These are phyloP conservation scores for Aradus depressus DNA, from an alignment of 2,888 invertebrate species.

Conservation along the genomic window DNA sequence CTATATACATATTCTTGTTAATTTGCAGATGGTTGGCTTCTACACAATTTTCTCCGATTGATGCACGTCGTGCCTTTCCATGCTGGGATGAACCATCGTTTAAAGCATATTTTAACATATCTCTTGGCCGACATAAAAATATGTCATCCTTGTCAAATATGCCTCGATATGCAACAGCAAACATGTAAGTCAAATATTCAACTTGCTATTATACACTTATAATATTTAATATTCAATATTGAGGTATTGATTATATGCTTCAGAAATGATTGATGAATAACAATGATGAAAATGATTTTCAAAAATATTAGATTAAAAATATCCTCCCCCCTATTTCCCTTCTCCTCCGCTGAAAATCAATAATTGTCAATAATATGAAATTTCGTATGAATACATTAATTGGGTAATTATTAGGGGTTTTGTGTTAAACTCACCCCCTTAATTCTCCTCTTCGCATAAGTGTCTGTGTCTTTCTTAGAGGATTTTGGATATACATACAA, in stretches of 20 bases:
- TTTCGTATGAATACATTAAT: too few species aligned
- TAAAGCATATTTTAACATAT: constrained; percentile 68
- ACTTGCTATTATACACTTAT: background rate
- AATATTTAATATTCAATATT: background rate
- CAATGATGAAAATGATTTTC: too few species aligned
- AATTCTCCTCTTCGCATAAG: too few species aligned
- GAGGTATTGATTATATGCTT: too few species aligned
- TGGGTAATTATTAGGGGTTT: too few species aligned
- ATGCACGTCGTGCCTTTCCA: constrained; percentile 72
- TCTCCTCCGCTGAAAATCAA: background rate
- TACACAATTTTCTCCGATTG: constrained; percentile 71
- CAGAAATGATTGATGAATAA: too few species aligned
- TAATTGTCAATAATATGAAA: too few species aligned
- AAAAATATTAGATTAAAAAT: background rate
- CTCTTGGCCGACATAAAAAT: constrained; percentile 48
- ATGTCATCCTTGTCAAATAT: constrained; percentile 63
- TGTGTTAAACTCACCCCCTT: too few species aligned
- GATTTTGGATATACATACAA: too few species aligned
- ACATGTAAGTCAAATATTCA: constrained; percentile 37
- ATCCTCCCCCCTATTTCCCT: background rate
- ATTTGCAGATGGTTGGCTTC: constrained; percentile 53
- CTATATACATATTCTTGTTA: background rate
- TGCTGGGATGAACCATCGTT: constrained; percentile 84
- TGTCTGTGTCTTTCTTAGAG: too few species aligned
- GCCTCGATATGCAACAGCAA: constrained; percentile 45